These are phyloP conservation scores for Drosophila melanica DNA, from an alignment of 1,140 invertebrate genomes.

Conservation along the genomic window DNA sequence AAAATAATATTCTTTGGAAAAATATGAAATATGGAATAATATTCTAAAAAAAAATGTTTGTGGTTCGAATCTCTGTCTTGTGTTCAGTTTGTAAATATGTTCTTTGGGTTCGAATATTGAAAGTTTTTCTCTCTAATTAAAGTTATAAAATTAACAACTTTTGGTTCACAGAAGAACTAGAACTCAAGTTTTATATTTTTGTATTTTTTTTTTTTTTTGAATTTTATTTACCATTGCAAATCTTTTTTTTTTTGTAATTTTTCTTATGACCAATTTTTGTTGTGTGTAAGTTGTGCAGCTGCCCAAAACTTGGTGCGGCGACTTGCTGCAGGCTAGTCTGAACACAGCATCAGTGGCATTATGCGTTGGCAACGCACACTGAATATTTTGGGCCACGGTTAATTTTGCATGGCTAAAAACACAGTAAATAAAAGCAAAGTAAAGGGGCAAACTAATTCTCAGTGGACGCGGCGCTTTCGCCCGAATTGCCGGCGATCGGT, in stretches of 20 bases:
- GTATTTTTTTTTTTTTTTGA: neutral
- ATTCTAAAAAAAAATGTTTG: too few species aligned
- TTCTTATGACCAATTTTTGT: neutral
- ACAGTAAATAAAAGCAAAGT: neutral
- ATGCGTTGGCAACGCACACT: neutral
- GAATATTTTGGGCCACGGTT: neutral
- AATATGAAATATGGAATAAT: too few species aligned
- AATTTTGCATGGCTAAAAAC: conserved; percentile 31
- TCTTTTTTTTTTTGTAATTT: neutral
- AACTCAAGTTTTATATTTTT: too few species aligned
- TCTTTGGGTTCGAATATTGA: too few species aligned
- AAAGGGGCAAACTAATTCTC: neutral
- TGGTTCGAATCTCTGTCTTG: too few species aligned
- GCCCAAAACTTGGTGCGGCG: neutral
- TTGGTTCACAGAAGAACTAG: too few species aligned
- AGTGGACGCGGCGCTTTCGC: neutral
- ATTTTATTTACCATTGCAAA: neutral
- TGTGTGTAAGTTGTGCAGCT: too few species aligned
- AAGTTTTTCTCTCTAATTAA: too few species aligned
- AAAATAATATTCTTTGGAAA: too few species aligned
- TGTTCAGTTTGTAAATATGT: too few species aligned
- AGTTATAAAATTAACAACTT: too few species aligned
- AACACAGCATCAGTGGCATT: neutral
- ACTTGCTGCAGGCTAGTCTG: neutral
- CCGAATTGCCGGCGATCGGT: conserved; percentile 1